phyloP scores from a whole-genome alignment of 2,113 vertebrate genomes.

The Solenodon paradoxus region DNA sequence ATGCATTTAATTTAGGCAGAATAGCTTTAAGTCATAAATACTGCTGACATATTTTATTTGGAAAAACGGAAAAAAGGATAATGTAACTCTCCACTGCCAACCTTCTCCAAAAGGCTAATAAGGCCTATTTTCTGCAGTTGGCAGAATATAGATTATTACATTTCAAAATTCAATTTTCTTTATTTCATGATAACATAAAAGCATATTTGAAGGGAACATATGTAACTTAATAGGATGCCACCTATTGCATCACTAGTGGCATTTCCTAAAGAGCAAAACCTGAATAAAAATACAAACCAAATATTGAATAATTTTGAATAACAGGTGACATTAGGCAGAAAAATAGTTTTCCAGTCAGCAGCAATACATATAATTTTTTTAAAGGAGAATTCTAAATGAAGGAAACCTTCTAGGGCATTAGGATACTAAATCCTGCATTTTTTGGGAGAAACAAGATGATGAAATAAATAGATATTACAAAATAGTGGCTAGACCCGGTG shows the following conservation, averaged over 20 bases:
- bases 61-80: neutral
- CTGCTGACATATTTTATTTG: neutral
- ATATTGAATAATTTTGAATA: constrained; percentile 70
- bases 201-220: constrained; percentile 59
- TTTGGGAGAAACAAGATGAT: constrained; percentile 19
- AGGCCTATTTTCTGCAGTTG: neutral
- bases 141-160: constrained; percentile 4
- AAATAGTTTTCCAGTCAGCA: constrained; percentile 28
- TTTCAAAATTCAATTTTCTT: constrained; percentile 57
- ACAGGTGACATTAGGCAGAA: constrained; percentile 45
- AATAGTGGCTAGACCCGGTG: neutral
- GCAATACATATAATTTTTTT: constrained; percentile 45
- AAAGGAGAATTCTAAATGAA: constrained; percentile 53
- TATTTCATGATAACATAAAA: constrained; percentile 46
- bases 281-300: constrained; percentile 73
- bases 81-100: neutral
- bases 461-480: neutral
- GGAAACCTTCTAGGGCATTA: constrained; percentile 25
- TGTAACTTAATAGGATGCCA: constrained; percentile 59
- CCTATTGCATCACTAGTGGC: constrained; percentile 51
- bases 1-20: constrained; percentile 1
- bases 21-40: neutral
- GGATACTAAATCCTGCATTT: constrained; percentile 50
- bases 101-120: neutral
- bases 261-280: constrained; percentile 78